Evolutionary conservation across 2,888 invertebrate species (phyloP).

Genomic region (Microctonus brassicae): DNA sequence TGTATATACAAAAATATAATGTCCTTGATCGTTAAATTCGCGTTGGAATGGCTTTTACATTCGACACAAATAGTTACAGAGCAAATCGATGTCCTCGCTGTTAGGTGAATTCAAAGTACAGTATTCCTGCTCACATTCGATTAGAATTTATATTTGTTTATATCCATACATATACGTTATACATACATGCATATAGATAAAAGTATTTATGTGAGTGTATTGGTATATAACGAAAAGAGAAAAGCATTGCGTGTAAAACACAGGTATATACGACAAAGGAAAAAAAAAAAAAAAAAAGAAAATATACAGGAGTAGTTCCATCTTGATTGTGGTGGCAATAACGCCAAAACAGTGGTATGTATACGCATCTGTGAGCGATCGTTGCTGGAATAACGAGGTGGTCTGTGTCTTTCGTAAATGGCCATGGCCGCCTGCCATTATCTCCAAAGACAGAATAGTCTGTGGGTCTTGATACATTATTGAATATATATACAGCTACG

Average conservation of each 20-base stretch:
- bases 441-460: constrained; percentile 47
- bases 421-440: constrained; percentile 41
- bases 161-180: no score
- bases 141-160: background rate
- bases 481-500: background rate
- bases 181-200: constrained; percentile 11
- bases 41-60: constrained; percentile 16
- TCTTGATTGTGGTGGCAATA: constrained; percentile 44
- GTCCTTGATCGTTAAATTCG: constrained; percentile 21
- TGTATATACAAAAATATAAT: background rate
- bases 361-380: constrained; percentile 35
- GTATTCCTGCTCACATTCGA: background rate
- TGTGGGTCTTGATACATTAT: constrained; percentile 25
- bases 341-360: constrained; percentile 46
- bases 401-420: constrained; percentile 38
- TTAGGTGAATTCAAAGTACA: constrained; percentile 6
- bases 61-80: constrained; percentile 10
- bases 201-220: background rate
- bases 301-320: constrained; percentile 19
- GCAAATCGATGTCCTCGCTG: constrained; percentile 29
- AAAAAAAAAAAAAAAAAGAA: constrained; percentile 31
- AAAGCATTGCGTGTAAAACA: constrained; percentile 14
- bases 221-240: constrained; percentile 15
- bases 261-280: constrained; percentile 12
- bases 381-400: constrained; percentile 34